Conservation (phyloP, 1,140 invertebrate species). For the Trichogramma pretiosum region DNA sequence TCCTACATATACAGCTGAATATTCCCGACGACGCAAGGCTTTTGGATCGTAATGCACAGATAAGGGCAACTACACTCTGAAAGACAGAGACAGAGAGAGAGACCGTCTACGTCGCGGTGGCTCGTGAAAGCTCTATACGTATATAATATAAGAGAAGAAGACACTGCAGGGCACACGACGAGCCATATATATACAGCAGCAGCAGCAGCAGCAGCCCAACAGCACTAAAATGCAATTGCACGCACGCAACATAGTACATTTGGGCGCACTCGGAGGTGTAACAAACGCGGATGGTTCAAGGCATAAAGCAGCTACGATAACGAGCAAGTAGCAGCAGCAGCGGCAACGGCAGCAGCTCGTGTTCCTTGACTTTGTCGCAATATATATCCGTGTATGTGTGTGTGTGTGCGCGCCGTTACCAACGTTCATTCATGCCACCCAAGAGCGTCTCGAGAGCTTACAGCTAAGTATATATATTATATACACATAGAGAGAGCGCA, state of each 20-base stretch:
- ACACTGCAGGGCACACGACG: neutral
- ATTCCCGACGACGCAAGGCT: neutral
- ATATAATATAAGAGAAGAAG: neutral
- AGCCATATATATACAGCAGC: neutral
- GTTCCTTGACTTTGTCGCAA: too few species aligned
- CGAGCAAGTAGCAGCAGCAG: slow-evolving; percentile 5
- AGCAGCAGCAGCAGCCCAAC: too few species aligned
- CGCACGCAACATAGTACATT: slow-evolving; percentile 11
- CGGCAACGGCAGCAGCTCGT: too few species aligned
- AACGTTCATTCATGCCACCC: too few species aligned
- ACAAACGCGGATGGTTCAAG: slow-evolving; percentile 19
- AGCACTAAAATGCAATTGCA: slow-evolving; percentile 12
- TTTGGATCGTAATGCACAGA: slow-evolving; percentile 2
- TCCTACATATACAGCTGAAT: neutral
- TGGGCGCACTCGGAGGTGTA: slow-evolving; percentile 11
- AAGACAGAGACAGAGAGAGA: neutral
- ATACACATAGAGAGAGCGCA: too few species aligned
- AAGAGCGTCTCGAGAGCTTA: too few species aligned
- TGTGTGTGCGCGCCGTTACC: too few species aligned
- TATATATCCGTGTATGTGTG: too few species aligned
- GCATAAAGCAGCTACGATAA: slow-evolving; percentile 18
- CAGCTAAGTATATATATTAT: too few species aligned
- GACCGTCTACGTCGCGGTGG: too few species aligned
- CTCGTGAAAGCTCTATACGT: too few species aligned
- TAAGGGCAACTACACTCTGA: neutral